Evolutionary conservation across 2,888 invertebrate genomes (phyloP), one percentile per base, ranked within the genome.

Genomic region (Heliconius cydno): DNA sequence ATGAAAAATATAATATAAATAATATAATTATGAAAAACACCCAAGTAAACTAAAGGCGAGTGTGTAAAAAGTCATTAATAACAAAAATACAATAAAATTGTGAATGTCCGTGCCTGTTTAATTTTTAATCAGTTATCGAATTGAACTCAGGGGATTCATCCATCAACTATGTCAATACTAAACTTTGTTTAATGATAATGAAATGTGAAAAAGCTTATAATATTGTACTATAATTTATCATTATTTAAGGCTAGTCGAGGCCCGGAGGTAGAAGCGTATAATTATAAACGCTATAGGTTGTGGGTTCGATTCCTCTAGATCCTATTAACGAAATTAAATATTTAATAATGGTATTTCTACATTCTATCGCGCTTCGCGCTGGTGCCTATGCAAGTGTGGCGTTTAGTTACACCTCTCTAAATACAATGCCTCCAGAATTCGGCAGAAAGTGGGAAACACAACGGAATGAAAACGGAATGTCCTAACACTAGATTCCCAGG

Each of bases 71-170:
- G n/a, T 2, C n/a, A 73, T 73, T 7, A 60, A 57, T 73, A 52
- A 73, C 13, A 57, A 57, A 72, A 74, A 25, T 63, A 25, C 12
- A 75, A 41, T 65, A 75, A 63, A 46, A 75, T 38, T 28, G 25
- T 65, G n/a, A 12, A 41, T 28, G 65, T 41, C 65, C 75, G 41
- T 25, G 22, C 7, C 5, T 65, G 65, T 75, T 75, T 65, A 74
- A 78, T 68, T 78, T 78, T 78, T 74, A 74, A 78, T 78, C 66
- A 52, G 57, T 78, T 78, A 78, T 78, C 67, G 67, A 68, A 68
- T 68, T 30, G 52, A 57, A 15, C 78, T 41, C 78, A 41, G n/a
- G 63, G 41, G 78, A 78, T n/a, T 68, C 68, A 78, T 78, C 78
- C 28, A 78, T 74, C 78, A 78, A 41, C 74, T 30, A 46, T 30